Base-by-base conservation (phyloP, 2,888 invertebrate genomes). In the Polyploca ridens region DNA sequence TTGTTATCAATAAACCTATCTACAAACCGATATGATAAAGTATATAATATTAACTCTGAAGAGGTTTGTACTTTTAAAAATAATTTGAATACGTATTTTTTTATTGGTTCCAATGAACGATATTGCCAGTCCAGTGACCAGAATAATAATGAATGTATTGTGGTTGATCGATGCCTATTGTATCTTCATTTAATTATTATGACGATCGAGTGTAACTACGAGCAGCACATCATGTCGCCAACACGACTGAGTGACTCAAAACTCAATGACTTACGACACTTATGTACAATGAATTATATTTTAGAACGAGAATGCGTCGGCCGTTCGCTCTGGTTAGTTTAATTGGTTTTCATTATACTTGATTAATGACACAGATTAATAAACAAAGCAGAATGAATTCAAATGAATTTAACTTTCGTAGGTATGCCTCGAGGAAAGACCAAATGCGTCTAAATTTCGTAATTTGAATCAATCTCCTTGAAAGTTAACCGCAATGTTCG, bases 321-420 rank as follows among this genome's bases (percentile, higher is more conserved):
- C 71, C 66, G 66, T 70, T n/a, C 77, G 64, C 67, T 66, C 69
- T 67, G 69, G 73, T 76, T 70, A 75, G 72, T 76, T 81, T 85
- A 84, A 86, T 85, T 84, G 80, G 79, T 83, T 83, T 86, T 84
- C 81, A 86, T 86, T 85, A 83, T 79, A 78, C 71, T 77, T 82
- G 79, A 84, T 83, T 78, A 81, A 83, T 83, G 71, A 63, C 65
- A 64, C 64, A 70, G 69, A 81, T 83, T 76, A 77, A 76, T 74
- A 71, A 80, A 74, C 74, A 77, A 73, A 77, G 74, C 73, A 74
- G 67, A 77, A 67, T 64, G 73, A 68, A 62, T 66, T 62, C 66
- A 74, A 75, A 70, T 72, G 66, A 67, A 68, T 71, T 72, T 65
- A 70, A 66, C 70, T 66, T 72, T 70, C 64, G 64, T 65, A 59